Percentiles rank a stretch among this genome's conserved stretches.
Conservation (phyloP, 2,888 invertebrate species). For the Athalia circularis region DNA sequence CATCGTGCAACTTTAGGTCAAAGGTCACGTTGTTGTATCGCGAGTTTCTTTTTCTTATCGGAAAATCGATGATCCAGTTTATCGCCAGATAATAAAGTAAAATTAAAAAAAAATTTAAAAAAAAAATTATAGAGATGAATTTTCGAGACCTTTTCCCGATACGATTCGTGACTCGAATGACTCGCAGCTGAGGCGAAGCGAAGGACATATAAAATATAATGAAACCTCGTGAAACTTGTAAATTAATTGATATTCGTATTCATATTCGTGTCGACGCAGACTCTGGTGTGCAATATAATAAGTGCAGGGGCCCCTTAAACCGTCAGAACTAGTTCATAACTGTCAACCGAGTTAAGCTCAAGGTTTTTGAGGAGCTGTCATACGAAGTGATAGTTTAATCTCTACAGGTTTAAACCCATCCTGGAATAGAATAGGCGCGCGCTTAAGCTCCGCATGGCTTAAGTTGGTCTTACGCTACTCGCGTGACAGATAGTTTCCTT, state of each 20-base stretch:
- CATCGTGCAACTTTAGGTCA: conserved; percentile 25
- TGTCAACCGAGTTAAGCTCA: conserved; percentile 56
- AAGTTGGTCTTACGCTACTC: conserved; percentile 61
- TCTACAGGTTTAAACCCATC: conserved; percentile 59
- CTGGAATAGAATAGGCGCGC: conserved; percentile 61
- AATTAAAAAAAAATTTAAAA: not conserved
- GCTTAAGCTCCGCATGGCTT: conserved; percentile 59
- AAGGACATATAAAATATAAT: too few relatives aligned
- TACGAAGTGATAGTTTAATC: conserved; percentile 69
- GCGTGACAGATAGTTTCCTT: conserved; percentile 48
- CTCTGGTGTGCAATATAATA: conserved; percentile 26
- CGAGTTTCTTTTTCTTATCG: too few relatives aligned
- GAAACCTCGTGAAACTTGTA: not conserved
- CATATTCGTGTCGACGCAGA: not conserved
- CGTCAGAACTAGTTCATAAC: conserved; percentile 66
- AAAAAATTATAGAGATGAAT: not conserved
- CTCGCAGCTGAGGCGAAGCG: too few relatives aligned
- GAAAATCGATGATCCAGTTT: too few relatives aligned
- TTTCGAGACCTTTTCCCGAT: not conserved
- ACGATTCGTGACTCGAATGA: too few relatives aligned
- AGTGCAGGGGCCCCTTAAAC: conserved; percentile 55
- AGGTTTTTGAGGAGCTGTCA: conserved; percentile 66
- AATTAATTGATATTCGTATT: not conserved
- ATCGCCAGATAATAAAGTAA: too few relatives aligned
- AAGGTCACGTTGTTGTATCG: not conserved